A percentile compares a stretch with the other conserved stretches of the same genome.
phyloP scores from a whole-genome alignment of 1,140 invertebrate genomes.

The Drosophila ironensis region DNA sequence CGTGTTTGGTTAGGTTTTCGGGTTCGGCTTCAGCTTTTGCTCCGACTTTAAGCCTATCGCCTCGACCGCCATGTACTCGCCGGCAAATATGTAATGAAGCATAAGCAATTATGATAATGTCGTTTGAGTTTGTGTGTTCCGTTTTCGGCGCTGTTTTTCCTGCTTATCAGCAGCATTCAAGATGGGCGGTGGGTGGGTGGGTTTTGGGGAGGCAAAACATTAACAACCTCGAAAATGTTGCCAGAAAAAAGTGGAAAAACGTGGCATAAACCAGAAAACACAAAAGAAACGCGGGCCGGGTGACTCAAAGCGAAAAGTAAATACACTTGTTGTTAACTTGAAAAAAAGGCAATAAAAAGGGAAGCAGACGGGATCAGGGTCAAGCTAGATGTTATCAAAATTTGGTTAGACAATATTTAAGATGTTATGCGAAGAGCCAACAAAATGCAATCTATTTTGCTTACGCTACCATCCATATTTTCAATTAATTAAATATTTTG shows the following conservation, averaged over 20 bases:
- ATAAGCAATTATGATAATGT: slow-evolving; percentile 80
- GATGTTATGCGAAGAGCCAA: no score
- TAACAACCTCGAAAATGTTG: slow-evolving; percentile 42
- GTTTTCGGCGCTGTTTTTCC: slow-evolving; percentile 26
- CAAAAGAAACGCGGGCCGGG: not conserved
- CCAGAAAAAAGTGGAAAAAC: slow-evolving; percentile 23
- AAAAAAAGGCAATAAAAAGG: no score
- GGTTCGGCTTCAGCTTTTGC: slow-evolving; percentile 11
- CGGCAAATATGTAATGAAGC: slow-evolving; percentile 77
- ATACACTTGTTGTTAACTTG: slow-evolving; percentile 3
- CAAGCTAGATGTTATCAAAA: no score
- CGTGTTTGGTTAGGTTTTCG: slow-evolving; percentile 42
- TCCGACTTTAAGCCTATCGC: slow-evolving; percentile 44
- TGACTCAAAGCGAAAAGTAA: slow-evolving; percentile 15
- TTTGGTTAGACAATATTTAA: no score
- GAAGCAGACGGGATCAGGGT: no score
- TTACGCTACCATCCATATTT: no score
- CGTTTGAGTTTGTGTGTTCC: slow-evolving; percentile 56
- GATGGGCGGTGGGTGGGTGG: not conserved
- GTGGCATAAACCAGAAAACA: slow-evolving; percentile 15
- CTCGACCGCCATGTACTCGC: slow-evolving; percentile 23
- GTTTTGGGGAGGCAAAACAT: not conserved
- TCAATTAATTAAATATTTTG: no score
- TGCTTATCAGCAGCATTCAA: slow-evolving; percentile 56
- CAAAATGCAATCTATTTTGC: no score